Percentiles rank a stretch among this genome's conserved stretches.
Conservation (phyloP, 2,888 invertebrate species). For the Argyresthia goedartella region DNA sequence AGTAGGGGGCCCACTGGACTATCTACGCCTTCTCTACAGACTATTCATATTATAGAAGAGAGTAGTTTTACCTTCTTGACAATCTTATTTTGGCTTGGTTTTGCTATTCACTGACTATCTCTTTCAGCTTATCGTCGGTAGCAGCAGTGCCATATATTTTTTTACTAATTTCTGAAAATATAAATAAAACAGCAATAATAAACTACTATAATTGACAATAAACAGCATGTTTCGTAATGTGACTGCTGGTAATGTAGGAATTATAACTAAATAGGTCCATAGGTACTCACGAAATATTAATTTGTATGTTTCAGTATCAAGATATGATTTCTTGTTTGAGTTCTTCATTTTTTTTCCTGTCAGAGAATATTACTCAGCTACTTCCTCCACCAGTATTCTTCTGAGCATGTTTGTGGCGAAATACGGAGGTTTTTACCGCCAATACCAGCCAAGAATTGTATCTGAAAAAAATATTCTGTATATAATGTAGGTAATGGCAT, state of each 20-base stretch:
- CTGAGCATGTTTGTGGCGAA: constrained; percentile 2
- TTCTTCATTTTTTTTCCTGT: constrained; percentile 2
- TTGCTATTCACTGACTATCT: constrained; percentile 7
- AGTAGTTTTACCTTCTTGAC: constrained; percentile 7
- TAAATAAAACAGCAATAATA: neutral
- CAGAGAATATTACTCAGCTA: constrained; percentile 2
- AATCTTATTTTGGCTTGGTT: constrained; percentile 5
- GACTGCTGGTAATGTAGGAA: neutral
- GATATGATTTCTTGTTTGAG: constrained; percentile 2
- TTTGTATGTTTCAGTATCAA: neutral
- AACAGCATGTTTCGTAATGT: neutral
- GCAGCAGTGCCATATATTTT: neutral
- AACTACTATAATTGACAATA: neutral
- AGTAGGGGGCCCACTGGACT: neutral
- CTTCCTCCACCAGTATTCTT: constrained; percentile 2
- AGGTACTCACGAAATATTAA: constrained; percentile 4
- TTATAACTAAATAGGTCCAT: neutral
- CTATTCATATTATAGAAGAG: neutral
- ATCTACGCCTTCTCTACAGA: neutral
- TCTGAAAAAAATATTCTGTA: neutral
- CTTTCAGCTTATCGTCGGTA: constrained; percentile 3
- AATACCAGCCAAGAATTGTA: constrained; percentile 1
- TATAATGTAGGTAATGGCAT: neutral
- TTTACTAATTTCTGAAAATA: neutral
- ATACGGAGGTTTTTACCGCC: constrained; percentile 2